Percentiles rank a stretch among this genome's conserved stretches.
These are phyloP conservation scores for Silurus meridionalis DNA, from an alignment of 2,113 vertebrate genomes.

Conservation along the genomic window DNA sequence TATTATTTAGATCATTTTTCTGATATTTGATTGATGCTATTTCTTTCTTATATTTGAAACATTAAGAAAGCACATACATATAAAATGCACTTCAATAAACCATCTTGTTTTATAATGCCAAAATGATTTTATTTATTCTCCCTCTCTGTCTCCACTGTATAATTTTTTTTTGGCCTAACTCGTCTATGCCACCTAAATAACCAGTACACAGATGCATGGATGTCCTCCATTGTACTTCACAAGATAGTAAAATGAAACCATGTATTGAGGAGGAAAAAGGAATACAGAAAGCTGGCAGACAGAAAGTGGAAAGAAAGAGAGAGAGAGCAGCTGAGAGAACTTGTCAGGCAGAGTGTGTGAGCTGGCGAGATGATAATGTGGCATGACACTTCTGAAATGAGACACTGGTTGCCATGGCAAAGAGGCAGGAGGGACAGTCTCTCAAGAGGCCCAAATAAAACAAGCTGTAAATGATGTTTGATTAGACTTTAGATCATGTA, in stretches of 20 bases:
- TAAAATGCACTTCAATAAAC: not conserved
- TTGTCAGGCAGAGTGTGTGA: slow-evolving; percentile 94
- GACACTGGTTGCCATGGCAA: slow-evolving; percentile 97
- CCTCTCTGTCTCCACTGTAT: not conserved
- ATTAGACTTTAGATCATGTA: slow-evolving; percentile 99
- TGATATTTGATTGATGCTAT: not conserved
- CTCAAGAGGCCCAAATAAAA: slow-evolving; percentile 98
- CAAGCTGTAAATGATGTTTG: slow-evolving; percentile 99
- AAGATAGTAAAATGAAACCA: slow-evolving; percentile 24
- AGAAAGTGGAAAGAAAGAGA: slow-evolving; percentile 56
- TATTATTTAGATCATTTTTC: not conserved
- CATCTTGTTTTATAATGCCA: not conserved
- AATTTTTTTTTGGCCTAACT: not conserved
- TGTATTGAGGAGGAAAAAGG: slow-evolving; percentile 18
- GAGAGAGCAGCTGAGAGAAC: slow-evolving; percentile 82
- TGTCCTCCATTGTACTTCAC: slow-evolving; percentile 14
- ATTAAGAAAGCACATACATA: not conserved
- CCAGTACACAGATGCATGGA: not conserved
- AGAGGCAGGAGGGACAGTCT: slow-evolving; percentile 86
- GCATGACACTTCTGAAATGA: slow-evolving; percentile 99
- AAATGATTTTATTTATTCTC: not conserved
- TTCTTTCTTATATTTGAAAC: not conserved
- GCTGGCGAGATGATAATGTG: slow-evolving; percentile 95
- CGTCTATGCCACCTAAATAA: not conserved
- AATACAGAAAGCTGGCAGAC: slow-evolving; percentile 31